Base-by-base conservation (phyloP, 2,797 vertebrate species). In the Microcaecilia unicolor region DNA sequence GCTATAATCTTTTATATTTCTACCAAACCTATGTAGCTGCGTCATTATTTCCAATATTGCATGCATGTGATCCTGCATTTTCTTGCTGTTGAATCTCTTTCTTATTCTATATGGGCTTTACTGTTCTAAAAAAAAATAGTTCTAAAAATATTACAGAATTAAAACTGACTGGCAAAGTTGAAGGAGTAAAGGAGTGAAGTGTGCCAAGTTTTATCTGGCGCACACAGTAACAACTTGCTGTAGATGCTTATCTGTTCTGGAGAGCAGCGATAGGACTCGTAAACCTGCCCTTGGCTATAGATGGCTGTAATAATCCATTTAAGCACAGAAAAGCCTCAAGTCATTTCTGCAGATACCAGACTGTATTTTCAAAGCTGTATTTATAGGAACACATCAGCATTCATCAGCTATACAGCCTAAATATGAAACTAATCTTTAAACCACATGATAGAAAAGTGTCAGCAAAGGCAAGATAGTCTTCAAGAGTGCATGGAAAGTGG, bases 401-500 rank as follows among this genome's bases (percentile, higher is more conserved):
- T 65, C 45, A 56, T 48, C 44, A 16, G 37, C n/a, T n/a, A n/a
- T n/a, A n/a, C 44, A 63, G 14, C 15, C 65, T 41, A 40, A 42
- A 34, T 11, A 46, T 17, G 1, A 32, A 40, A 6, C 30, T n/a
- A 16, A 52, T 48, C 15, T 56, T 78, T 61, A 60, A 62, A 63
- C 39, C 66, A 29, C 54, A 38, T 42, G 30, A 33, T 47, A 22
- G 4, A 55, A 48, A 58, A 50, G 30, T 33, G 36, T 67, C 43
- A 44, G 37, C 51, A 65, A 43, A 31, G 34, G 48, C 63, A 73
- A 62, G 47, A 58, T 51, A 40, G 52, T 49, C 52, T 50, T 52
- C 67, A 64, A 58, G 62, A 71, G 61, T 61, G 74, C 67, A 73
- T 71, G 59, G 72, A 67, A 72, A 65, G 72, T 70, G 66, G 72